phyloP scores from a whole-genome alignment of 2,113 vertebrate species.

The Passer domesticus region DNA sequence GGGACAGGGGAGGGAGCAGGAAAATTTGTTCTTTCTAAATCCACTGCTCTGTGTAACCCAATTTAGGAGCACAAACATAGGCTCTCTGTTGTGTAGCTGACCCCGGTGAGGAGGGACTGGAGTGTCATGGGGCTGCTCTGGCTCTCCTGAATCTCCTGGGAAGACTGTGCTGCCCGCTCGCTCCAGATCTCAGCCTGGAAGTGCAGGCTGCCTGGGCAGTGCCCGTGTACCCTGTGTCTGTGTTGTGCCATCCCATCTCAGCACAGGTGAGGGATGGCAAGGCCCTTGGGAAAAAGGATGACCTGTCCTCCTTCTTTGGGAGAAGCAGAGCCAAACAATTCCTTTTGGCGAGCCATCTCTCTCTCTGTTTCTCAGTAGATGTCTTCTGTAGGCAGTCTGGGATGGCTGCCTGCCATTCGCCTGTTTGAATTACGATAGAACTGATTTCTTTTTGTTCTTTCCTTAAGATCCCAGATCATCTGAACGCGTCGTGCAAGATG shows the following conservation, averaged over 20 bases:
- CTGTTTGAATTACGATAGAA: background rate
- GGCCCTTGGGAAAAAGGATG: background rate
- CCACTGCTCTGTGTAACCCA: accelerated
- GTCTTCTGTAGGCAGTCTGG: background rate
- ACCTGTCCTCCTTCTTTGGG: background rate
- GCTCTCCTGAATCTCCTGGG: accelerated
- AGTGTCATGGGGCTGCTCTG: accelerated
- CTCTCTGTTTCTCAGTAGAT: background rate
- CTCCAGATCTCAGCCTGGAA: background rate
- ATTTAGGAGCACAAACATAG: accelerated
- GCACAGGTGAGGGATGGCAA: background rate
- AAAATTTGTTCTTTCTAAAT: background rate
- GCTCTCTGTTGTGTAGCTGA: background rate
- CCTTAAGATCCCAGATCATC: background rate
- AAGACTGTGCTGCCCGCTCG: accelerated
- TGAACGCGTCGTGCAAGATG: accelerated
- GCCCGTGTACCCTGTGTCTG: accelerated
- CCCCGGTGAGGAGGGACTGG: background rate
- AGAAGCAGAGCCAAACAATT: background rate
- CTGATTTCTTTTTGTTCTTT: background rate
- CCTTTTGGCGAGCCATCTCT: background rate
- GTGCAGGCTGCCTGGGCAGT: background rate
- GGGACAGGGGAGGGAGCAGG: accelerated
- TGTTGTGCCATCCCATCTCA: no score
- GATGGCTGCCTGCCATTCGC: background rate